Conservation (phyloP, 2,113 vertebrate species). For the Tetraodon nigroviridis region DNA sequence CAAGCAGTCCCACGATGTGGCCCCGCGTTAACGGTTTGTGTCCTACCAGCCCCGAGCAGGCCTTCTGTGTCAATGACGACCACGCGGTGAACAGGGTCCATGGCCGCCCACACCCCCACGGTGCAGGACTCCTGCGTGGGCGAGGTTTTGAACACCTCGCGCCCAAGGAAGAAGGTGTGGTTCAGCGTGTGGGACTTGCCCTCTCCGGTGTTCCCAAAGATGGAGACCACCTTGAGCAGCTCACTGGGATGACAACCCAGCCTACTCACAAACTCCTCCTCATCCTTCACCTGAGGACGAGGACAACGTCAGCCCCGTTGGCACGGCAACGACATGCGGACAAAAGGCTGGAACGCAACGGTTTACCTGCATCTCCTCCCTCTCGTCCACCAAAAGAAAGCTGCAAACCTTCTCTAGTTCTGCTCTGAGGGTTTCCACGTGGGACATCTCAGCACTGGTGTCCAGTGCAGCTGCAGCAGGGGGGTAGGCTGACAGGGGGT, state of each 20-base stretch:
- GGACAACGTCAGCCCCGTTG: background rate
- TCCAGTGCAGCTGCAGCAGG: conserved; percentile 58
- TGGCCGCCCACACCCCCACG: conserved; percentile 94
- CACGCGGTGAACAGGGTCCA: conserved; percentile 89
- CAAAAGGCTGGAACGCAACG: background rate
- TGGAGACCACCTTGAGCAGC: conserved; percentile 95
- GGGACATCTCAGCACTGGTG: conserved; percentile 68
- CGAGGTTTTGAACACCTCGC: conserved; percentile 96
- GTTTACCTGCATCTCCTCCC: conserved; percentile 90
- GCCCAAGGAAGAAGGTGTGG: conserved; percentile 95
- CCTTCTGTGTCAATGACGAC: conserved; percentile 96
- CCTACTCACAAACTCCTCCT: conserved; percentile 88
- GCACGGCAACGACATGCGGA: background rate
- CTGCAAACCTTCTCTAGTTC: conserved; percentile 88
- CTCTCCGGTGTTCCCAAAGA: conserved; percentile 98
- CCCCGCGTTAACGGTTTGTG: background rate
- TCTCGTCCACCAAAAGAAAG: conserved; percentile 95
- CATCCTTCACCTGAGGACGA: conserved; percentile 82
- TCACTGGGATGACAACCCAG: conserved; percentile 87
- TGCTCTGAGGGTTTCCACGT: conserved; percentile 77
- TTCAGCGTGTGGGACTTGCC: conserved; percentile 98
- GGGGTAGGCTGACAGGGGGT: conserved; percentile 78
- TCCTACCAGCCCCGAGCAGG: conserved; percentile 83
- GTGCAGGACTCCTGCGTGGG: conserved; percentile 97
- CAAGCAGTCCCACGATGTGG: background rate